Evolutionary conservation across 2,797 vertebrate species (phyloP).

Genomic region (Alcedo quadribrachys): DNA sequence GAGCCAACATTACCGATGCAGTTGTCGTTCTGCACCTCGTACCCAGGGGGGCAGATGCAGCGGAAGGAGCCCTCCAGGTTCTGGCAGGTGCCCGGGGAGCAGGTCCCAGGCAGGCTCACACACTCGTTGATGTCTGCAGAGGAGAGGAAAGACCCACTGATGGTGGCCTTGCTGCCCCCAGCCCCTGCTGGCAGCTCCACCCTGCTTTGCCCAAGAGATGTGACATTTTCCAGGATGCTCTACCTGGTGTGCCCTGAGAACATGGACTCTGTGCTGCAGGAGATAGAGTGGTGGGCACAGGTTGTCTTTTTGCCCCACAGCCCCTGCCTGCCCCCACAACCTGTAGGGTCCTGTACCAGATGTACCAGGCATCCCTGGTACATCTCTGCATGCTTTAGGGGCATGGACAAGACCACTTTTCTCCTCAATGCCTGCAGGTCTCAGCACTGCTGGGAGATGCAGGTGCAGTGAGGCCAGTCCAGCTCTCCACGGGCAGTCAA

Average conservation of each 20-base stretch:
- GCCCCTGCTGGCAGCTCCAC: neutral
- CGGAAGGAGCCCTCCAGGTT: conserved; percentile 94
- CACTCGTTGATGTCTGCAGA: conserved; percentile 90
- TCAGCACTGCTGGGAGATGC: neutral
- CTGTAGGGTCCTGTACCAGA: neutral
- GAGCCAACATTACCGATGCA: conserved; percentile 85
- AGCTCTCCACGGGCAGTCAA: neutral
- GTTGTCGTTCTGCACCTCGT: conserved; percentile 91
- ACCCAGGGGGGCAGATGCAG: conserved; percentile 92
- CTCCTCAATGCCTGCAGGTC: neutral
- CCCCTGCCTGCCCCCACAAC: neutral
- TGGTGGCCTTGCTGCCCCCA: neutral
- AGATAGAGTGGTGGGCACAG: neutral
- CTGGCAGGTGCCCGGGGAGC: conserved; percentile 93
- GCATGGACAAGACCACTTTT: neutral
- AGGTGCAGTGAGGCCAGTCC: neutral
- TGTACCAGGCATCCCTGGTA: neutral
- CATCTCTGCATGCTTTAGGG: neutral
- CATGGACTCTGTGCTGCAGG: neutral
- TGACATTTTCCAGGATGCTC: neutral
- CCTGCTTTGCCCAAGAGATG: neutral
- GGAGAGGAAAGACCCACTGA: neutral
- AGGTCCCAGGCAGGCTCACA: conserved; percentile 85
- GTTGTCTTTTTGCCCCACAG: neutral
- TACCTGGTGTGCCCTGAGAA: neutral